Evolutionary conservation across 2,888 invertebrate genomes (phyloP).

Genomic region (Litoditis marina): DNA sequence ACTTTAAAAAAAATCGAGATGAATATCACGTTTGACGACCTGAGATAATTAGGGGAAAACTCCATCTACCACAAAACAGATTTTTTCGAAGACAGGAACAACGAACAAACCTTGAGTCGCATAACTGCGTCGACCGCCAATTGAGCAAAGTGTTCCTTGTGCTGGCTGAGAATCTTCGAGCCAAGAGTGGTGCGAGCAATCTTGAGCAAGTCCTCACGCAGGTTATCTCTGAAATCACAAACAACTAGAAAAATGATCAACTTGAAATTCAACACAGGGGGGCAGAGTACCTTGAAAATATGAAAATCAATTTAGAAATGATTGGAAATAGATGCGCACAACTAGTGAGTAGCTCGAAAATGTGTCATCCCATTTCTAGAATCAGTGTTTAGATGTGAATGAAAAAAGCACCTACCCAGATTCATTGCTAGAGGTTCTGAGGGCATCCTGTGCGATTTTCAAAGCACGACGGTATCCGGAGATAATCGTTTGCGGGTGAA

Average conservation of each 20-base stretch:
- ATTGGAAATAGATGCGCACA: too few species aligned
- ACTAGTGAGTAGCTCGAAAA: too few species aligned
- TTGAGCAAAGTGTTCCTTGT: slow-evolving; percentile 92
- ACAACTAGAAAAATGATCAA: not conserved
- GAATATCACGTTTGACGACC: too few species aligned
- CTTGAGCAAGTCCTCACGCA: slow-evolving; percentile 85
- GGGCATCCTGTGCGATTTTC: slow-evolving; percentile 78
- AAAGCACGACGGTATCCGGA: slow-evolving; percentile 88
- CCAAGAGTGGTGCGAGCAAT: slow-evolving; percentile 95
- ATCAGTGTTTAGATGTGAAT: slow-evolving; percentile 10
- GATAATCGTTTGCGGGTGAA: slow-evolving; percentile 97
- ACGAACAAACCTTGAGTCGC: slow-evolving; percentile 72
- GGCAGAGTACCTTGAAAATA: too few species aligned
- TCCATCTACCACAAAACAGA: not conserved
- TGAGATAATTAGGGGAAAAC: too few species aligned
- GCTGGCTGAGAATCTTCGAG: slow-evolving; percentile 93
- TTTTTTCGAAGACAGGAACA: not conserved
- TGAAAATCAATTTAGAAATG: not conserved
- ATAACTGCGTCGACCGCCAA: slow-evolving; percentile 92
- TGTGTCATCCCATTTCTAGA: not conserved
- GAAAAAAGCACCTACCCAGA: slow-evolving; percentile 74
- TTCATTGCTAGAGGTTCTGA: slow-evolving; percentile 77
- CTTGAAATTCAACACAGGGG: too few species aligned
- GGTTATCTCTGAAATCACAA: slow-evolving; percentile 62
- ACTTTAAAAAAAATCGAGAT: not conserved